A percentile compares a stretch with the other conserved stretches of the same genome.
Conservation (phyloP, 2,888 invertebrate genomes). For the Eilema griseolum region DNA sequence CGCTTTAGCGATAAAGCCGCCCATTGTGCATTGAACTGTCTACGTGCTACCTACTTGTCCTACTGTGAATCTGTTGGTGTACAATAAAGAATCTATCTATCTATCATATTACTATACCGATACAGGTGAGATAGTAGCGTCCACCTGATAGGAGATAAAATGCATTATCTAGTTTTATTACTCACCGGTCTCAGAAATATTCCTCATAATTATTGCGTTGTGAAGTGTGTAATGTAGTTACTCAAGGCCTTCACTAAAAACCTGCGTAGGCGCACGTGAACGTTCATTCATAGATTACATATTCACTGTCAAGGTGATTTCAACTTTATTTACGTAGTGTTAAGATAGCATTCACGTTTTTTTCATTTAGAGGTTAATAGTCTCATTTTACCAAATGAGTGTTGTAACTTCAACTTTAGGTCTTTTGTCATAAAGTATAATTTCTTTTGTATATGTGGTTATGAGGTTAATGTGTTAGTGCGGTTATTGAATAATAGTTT, state of each 20-base stretch:
- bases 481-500: conserved; percentile 59
- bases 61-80: no score
- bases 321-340: rapidly evolving
- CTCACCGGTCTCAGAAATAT: not conserved
- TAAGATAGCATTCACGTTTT: conserved; percentile 17
- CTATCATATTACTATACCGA: no score
- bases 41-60: no score
- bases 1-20: no score
- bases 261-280: conserved; percentile 63
- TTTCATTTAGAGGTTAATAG: conserved; percentile 27
- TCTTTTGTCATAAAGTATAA: not conserved
- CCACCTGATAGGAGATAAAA: not conserved
- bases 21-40: no score
- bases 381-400: conserved; percentile 11
- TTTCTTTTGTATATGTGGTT: conserved; percentile 17
- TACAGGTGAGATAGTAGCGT: no score
- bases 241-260: conserved; percentile 41
- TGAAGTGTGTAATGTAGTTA: conserved; percentile 23
- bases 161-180: not conserved
- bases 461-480: conserved; percentile 46
- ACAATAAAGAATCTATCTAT: no score
- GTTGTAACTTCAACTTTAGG: conserved; percentile 20
- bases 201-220: conserved; percentile 18
- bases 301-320: conserved; percentile 20
- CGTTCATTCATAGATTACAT: conserved; percentile 59